Percentiles rank a stretch among this genome's conserved stretches.
phyloP scores from a whole-genome alignment of 2,797 vertebrate genomes.

The Sitta carolinensis region DNA sequence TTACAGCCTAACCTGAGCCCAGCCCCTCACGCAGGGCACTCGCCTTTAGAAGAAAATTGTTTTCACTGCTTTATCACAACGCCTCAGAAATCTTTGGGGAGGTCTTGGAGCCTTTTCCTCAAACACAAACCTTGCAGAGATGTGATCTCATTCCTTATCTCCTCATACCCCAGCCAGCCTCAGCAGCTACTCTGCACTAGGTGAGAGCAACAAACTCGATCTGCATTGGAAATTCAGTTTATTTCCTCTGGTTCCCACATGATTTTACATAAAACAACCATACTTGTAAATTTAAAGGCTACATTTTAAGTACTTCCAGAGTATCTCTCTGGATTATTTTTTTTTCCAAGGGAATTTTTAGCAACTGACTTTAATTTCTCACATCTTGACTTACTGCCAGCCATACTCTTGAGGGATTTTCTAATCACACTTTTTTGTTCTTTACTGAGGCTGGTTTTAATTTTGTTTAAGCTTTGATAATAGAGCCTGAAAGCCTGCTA shows the following conservation, averaged over 20 bases:
- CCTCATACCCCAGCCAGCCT: not conserved
- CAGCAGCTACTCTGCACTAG: not conserved
- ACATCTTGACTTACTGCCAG: conserved; percentile 68
- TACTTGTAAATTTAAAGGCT: conserved; percentile 4
- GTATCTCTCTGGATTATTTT: not conserved
- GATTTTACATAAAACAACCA: not conserved
- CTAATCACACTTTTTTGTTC: conserved; percentile 70
- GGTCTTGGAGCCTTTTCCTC: not conserved
- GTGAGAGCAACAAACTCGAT: not conserved
- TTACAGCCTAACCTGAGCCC: not conserved
- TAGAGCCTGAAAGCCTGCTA: conserved; percentile 70
- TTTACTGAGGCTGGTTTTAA: conserved; percentile 72
- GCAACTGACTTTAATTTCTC: conserved; percentile 70
- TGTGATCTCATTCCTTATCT: not conserved
- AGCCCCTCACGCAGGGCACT: fast-evolving
- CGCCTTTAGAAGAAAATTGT: not conserved
- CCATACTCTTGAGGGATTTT: conserved; percentile 54
- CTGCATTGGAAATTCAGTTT: not conserved
- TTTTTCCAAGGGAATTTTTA: conserved; percentile 51
- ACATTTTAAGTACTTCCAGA: conserved; percentile 35
- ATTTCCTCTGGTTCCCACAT: not conserved
- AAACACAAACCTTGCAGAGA: not conserved
- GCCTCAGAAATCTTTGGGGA: not conserved
- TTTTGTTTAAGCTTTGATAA: conserved; percentile 73
- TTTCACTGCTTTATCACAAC: not conserved